Evolutionary conservation across 2,113 vertebrate species (phyloP), one percentile per base, ranked within the genome.

Genomic region (Catharus minimus): DNA sequence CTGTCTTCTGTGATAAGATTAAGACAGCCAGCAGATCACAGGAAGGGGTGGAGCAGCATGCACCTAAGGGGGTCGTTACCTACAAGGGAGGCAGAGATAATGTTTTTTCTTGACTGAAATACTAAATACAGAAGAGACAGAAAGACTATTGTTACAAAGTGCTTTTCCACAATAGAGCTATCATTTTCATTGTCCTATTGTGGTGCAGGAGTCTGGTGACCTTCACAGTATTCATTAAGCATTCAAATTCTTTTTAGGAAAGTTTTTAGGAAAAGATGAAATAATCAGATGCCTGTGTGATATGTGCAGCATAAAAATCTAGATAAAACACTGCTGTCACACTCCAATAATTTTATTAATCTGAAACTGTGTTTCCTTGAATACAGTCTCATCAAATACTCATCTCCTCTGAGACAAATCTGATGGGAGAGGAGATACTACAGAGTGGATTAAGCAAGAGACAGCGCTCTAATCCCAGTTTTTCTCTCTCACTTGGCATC

Each of bases 381-480:
- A 64, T 71, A 69, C 19, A 49, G 69, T 50, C 38, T 83, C 39
- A 38, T 24, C 22, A 86, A 80, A 88, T 43, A 55, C 39, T 73
- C 66, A 72, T 83, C 41, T 84, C 39, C 38, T 79, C 58, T 1
- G 2, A 87, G 58, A 79, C 36, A 73, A 67, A 90, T 61, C 33
- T 82, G 67, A 26, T 60, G 80, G 58, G 66, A 49, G 28, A 86
- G 15, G 61, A 69, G 68, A 71, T 71, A 71, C 75, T 94, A 71
- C 71, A 58, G 62, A 80, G n/a, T 24, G 53, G 90, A 66, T 92
- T 82, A 94, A 93, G 89, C 93, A 95, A 87, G 78, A 95, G 93
- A 69, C 89, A 87, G 84, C 44, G 36, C 91, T 95, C 74, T 93
- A 93, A 92, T 92, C 36, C 60, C 55, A 79, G 67, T 90, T 94